These are phyloP conservation scores for Lycodopsis pacificus DNA, from an alignment of 2,797 vertebrate genomes.

Conservation along the genomic window DNA sequence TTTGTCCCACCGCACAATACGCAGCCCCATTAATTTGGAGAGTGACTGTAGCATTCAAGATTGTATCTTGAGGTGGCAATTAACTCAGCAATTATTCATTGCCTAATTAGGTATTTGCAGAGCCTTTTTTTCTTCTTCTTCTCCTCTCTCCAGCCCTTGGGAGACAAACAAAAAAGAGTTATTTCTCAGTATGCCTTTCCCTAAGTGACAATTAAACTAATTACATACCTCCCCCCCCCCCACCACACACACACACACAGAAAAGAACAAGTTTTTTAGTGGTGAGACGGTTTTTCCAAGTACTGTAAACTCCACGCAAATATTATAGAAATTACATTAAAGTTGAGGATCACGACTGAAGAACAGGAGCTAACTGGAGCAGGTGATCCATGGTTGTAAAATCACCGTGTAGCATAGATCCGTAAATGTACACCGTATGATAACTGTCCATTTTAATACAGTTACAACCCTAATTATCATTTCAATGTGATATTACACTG, in stretches of 20 bases:
- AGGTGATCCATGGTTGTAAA: not conserved
- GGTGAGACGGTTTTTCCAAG: constrained; percentile 42
- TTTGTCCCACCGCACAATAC: constrained; percentile 38
- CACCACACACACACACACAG: not conserved
- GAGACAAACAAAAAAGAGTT: constrained; percentile 64
- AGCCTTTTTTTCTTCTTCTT: constrained; percentile 39
- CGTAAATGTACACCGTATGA: not conserved
- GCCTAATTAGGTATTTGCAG: constrained; percentile 69
- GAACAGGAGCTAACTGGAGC: not conserved
- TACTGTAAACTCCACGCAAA: constrained; percentile 23
- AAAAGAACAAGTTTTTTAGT: constrained; percentile 58
- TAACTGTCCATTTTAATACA: not conserved
- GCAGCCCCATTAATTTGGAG: constrained; percentile 60
- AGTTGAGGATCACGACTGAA: constrained; percentile 24
- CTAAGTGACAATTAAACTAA: constrained; percentile 71
- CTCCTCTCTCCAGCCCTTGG: constrained; percentile 49
- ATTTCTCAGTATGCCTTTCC: constrained; percentile 58
- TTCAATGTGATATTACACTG: not conserved
- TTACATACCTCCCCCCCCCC: constrained; percentile 51
- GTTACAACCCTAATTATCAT: not conserved
- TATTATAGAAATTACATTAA: not conserved
- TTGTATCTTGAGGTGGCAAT: constrained; percentile 69
- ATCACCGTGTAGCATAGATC: not conserved
- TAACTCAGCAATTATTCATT: constrained; percentile 72
- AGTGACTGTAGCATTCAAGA: constrained; percentile 58